Percentiles rank a stretch among this genome's conserved stretches.
These are phyloP conservation scores for Panurus biarmicus DNA, from an alignment of 2,113 vertebrate species.

Conservation along the genomic window DNA sequence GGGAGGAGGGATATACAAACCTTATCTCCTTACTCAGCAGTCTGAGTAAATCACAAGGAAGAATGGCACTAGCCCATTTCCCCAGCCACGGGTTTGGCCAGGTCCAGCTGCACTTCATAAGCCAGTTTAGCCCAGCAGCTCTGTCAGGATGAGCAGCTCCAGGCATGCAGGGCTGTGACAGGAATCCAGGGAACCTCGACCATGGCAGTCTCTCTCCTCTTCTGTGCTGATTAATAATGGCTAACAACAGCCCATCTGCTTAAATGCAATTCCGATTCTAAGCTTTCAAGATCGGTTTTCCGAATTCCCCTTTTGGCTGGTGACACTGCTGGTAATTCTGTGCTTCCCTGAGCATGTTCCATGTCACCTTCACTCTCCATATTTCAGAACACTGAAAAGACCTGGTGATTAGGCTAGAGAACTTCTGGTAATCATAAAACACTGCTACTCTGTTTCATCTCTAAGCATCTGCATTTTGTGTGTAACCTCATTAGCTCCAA, in stretches of 20 bases:
- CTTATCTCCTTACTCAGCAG: background rate
- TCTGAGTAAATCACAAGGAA: background rate
- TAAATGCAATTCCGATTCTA: background rate
- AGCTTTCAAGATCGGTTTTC: background rate
- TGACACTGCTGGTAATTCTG: background rate
- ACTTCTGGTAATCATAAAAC: background rate
- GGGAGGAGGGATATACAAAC: background rate
- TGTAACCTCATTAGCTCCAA: background rate
- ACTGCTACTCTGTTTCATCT: background rate
- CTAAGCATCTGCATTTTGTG: background rate
- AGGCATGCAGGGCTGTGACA: rapidly evolving
- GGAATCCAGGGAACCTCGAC: background rate
- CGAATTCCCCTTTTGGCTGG: background rate
- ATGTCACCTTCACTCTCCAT: background rate
- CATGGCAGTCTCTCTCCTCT: background rate
- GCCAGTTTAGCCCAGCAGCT: background rate
- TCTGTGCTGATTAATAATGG: background rate
- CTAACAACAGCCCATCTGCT: background rate
- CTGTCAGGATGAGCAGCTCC: background rate
- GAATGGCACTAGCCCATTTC: background rate
- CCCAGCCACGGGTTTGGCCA: background rate
- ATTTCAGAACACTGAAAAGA: background rate
- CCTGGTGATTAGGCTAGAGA: background rate
- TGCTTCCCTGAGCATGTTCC: background rate
- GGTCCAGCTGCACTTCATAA: background rate